phyloP scores from a whole-genome alignment of 2,888 invertebrate genomes.

The Agrotis ipsilon region DNA sequence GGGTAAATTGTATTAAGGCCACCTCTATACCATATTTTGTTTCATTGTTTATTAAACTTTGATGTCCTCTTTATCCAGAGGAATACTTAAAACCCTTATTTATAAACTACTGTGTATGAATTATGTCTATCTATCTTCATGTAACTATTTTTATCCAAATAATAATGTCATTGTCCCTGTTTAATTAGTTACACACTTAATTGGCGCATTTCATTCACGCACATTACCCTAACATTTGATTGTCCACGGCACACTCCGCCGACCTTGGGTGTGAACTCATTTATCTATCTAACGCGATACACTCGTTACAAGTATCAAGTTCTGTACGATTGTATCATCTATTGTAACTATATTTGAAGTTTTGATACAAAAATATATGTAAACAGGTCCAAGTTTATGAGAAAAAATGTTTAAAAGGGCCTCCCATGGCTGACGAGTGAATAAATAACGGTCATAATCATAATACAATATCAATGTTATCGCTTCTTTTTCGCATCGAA shows the following conservation, averaged over 20 bases:
- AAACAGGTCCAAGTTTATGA: background rate
- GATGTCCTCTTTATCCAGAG: no score
- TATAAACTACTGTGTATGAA: background rate
- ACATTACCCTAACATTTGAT: slow-evolving; percentile 45
- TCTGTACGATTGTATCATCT: slow-evolving; percentile 32
- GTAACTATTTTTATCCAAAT: slow-evolving; percentile 13
- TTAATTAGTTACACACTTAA: slow-evolving; percentile 33
- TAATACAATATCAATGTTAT: no score
- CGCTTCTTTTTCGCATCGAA: no score
- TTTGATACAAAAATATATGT: background rate
- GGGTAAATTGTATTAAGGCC: no score
- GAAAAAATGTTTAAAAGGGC: background rate
- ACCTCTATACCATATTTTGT: no score
- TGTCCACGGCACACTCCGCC: slow-evolving; percentile 53
- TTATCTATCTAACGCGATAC: slow-evolving; percentile 69
- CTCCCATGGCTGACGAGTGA: no score
- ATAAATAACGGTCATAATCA: no score
- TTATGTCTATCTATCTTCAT: background rate
- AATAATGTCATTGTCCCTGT: slow-evolving; percentile 34
- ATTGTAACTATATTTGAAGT: slow-evolving; percentile 1
- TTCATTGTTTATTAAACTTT: no score
- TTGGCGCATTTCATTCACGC: slow-evolving; percentile 34
- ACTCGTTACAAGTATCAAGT: slow-evolving; percentile 57
- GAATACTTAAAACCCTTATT: background rate
- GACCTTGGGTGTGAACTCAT: slow-evolving; percentile 64